A percentile compares a stretch with the other conserved stretches of the same genome.
Conservation (phyloP, 1,140 invertebrate species). For the Anoplolepis gracilipes region DNA sequence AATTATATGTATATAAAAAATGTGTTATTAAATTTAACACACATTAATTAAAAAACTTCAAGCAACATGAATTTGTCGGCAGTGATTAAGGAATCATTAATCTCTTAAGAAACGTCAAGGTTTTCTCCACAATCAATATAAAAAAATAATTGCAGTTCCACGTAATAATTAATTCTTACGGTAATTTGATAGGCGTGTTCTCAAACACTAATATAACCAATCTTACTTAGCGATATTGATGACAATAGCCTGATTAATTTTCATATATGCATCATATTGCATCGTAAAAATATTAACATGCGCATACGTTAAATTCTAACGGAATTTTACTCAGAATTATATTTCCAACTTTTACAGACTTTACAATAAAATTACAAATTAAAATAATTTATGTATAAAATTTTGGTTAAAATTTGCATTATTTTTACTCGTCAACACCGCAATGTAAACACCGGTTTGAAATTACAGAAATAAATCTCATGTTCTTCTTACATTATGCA, state of each 20-base stretch:
- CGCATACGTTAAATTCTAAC: slow-evolving; percentile 38
- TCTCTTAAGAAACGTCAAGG: slow-evolving; percentile 45
- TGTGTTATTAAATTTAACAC: background rate
- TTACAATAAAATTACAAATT: background rate
- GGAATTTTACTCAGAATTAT: slow-evolving; percentile 4
- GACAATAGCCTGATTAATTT: slow-evolving; percentile 40
- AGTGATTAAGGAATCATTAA: slow-evolving; percentile 28
- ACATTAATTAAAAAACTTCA: background rate
- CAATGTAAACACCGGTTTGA: background rate
- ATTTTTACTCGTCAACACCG: background rate
- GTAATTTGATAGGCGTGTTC: slow-evolving; percentile 57
- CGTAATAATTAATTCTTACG: slow-evolving; percentile 41
- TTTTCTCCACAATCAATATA: background rate
- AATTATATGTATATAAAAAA: background rate
- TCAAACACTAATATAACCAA: slow-evolving; percentile 31
- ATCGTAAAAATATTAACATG: slow-evolving; percentile 20
- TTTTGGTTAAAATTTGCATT: background rate
- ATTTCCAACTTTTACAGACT: background rate
- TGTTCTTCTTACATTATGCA: slow-evolving; percentile 2
- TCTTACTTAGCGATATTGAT: slow-evolving; percentile 32
- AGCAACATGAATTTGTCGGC: slow-evolving; percentile 14
- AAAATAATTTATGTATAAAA: background rate
- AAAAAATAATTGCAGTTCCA: slow-evolving; percentile 45
- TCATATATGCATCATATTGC: slow-evolving; percentile 1
- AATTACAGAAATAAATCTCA: slow-evolving; percentile 10